Percentiles rank a stretch among this genome's conserved stretches.
Evolutionary conservation across 2,888 invertebrate species (phyloP).

Genomic region (Prenolepis imparis): DNA sequence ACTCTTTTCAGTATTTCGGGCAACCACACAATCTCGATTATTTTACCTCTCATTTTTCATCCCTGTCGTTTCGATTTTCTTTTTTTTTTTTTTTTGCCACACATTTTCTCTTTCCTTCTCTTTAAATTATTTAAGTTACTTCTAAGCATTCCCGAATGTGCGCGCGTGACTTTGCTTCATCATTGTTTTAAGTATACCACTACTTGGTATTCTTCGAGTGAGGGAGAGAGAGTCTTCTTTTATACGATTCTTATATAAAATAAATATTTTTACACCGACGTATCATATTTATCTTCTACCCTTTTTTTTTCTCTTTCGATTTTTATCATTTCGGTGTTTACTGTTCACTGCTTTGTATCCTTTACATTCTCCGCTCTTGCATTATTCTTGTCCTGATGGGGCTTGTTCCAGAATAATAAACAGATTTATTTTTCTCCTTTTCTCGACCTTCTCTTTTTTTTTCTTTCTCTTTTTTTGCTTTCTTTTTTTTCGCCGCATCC

Average conservation of each 20-base stretch:
- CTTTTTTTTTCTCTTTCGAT: constrained; percentile 3
- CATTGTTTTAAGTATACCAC: background rate
- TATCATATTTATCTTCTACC: constrained; percentile 15
- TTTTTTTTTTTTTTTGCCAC: background rate
- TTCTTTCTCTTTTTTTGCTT: background rate
- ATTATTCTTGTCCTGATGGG: constrained; percentile 19
- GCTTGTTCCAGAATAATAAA: constrained; percentile 39
- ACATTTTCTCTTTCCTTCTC: background rate
- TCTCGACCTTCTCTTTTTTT: background rate
- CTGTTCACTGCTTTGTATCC: constrained; percentile 23
- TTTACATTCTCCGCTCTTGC: background rate
- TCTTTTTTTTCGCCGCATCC: background rate
- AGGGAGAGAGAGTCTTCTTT: background rate
- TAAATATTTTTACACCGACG: constrained; percentile 2
- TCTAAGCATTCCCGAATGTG: background rate
- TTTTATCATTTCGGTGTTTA: constrained; percentile 27
- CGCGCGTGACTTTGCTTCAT: constrained; percentile 4
- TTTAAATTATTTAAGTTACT: constrained; percentile 27
- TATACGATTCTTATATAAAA: constrained; percentile 4
- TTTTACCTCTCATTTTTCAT: background rate
- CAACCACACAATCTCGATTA: background rate
- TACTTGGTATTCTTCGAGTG: background rate
- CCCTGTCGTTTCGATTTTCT: no score
- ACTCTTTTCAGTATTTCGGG: constrained; percentile 1
- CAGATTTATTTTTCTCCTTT: constrained; percentile 36